Percentiles rank a stretch among this genome's conserved stretches.
phyloP scores from a whole-genome alignment of 2,797 vertebrate genomes.

The Forpus xanthops region DNA sequence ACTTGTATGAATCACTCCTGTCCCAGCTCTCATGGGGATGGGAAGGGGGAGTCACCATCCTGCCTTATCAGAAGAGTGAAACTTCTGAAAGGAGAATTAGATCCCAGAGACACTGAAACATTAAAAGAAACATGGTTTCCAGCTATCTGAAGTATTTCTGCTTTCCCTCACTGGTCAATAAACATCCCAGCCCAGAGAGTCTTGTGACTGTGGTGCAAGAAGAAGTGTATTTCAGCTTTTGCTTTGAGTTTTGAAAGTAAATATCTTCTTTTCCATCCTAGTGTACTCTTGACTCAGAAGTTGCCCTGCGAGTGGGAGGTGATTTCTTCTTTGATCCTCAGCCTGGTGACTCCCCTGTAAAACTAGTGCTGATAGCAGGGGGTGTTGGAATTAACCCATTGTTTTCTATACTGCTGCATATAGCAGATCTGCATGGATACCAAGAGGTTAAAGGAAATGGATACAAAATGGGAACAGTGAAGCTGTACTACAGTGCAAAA shows the following conservation, averaged over 20 bases:
- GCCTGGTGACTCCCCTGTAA: conserved; percentile 82
- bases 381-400: conserved; percentile 97
- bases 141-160: background rate
- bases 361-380: conserved; percentile 90
- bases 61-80: background rate
- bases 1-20: background rate
- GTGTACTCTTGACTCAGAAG: conserved; percentile 86
- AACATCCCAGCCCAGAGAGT: background rate
- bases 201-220: background rate
- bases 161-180: background rate
- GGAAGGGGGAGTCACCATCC: background rate
- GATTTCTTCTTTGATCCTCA: conserved; percentile 93
- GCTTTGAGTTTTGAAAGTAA: conserved; percentile 28
- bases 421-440: conserved; percentile 81
- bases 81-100: background rate
- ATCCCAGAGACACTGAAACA: background rate
- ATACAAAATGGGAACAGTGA: conserved; percentile 77
- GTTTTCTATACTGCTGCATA: conserved; percentile 91
- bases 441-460: conserved; percentile 61
- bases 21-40: background rate
- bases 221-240: background rate
- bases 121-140: background rate
- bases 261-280: conserved; percentile 65
- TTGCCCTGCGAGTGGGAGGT: conserved; percentile 89
- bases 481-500: conserved; percentile 90